Evolutionary conservation across 2,888 invertebrate genomes (phyloP).

Genomic region (Limenitis camilla): DNA sequence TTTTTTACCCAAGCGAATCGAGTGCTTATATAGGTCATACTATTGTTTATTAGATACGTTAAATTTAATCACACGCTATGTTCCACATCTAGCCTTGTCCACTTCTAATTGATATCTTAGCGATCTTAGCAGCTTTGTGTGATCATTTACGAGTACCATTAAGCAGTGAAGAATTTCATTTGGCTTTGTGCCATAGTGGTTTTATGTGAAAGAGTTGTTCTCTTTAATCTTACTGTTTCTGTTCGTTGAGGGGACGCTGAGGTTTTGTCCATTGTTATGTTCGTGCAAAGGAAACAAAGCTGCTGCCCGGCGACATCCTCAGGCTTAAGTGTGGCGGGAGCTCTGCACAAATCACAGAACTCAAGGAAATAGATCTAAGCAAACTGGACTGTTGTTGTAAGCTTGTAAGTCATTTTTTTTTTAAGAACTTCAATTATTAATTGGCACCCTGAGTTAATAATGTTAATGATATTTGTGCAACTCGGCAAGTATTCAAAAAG

Average conservation of each 20-base stretch:
- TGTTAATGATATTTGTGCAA: too few species aligned
- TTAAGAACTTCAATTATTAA: too few species aligned
- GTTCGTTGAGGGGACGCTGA: constrained; percentile 37
- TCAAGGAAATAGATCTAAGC: constrained; percentile 77
- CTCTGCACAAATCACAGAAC: constrained; percentile 73
- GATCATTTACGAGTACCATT: constrained; percentile 33
- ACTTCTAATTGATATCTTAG: constrained; percentile 23
- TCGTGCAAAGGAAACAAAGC: constrained; percentile 74
- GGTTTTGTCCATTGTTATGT: constrained; percentile 68
- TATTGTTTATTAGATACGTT: constrained; percentile 53
- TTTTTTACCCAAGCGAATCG: too few species aligned
- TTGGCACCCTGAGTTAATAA: too few species aligned
- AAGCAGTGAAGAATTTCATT: constrained; percentile 52
- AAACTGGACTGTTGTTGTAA: constrained; percentile 76
- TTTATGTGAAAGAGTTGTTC: constrained; percentile 50
- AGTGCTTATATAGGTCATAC: constrained; percentile 43
- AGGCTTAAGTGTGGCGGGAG: constrained; percentile 78
- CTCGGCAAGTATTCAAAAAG: too few species aligned
- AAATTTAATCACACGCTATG: constrained; percentile 34
- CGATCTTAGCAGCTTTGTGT: constrained; percentile 17
- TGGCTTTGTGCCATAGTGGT: constrained; percentile 68
- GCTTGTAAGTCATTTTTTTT: constrained; percentile 78
- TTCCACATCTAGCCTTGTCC: constrained; percentile 27
- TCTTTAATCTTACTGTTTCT: constrained; percentile 41
- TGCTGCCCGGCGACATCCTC: constrained; percentile 72